phyloP scores from a whole-genome alignment of 2,113 vertebrate genomes.

The Emydocephalus ijimae region DNA sequence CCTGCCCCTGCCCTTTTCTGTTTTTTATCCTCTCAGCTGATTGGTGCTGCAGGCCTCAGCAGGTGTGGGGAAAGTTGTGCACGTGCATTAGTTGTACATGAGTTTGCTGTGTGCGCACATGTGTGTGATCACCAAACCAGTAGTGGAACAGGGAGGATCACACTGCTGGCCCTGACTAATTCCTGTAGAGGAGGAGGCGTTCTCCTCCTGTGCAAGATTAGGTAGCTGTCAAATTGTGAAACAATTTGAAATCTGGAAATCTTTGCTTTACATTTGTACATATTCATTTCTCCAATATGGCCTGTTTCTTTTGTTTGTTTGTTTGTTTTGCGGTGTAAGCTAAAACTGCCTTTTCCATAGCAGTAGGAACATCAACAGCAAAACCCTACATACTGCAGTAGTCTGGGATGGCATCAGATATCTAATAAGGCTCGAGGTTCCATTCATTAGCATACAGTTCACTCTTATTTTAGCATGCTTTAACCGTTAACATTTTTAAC shows the following conservation, averaged over 20 bases:
- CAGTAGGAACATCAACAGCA: not conserved
- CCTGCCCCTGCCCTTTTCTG: too few species aligned
- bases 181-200: not conserved
- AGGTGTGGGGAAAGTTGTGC: too few species aligned
- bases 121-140: too few species aligned
- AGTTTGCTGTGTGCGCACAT: too few species aligned
- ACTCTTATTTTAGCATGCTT: conserved; percentile 3
- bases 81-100: too few species aligned
- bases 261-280: not conserved
- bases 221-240: not conserved
- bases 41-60: too few species aligned
- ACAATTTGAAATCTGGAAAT: conserved; percentile 15
- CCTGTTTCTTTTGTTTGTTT: too few species aligned
- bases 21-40: too few species aligned
- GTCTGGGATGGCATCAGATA: not conserved
- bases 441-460: conserved; percentile 14
- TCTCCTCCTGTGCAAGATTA: not conserved
- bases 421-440: not conserved
- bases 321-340: not conserved
- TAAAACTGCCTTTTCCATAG: not conserved
- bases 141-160: too few species aligned
- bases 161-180: too few species aligned
- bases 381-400: not conserved
- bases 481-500: conserved; percentile 18
- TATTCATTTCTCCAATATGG: not conserved